phyloP scores from a whole-genome alignment of 2,113 vertebrate genomes.

The Tympanuchus pallidicinctus region DNA sequence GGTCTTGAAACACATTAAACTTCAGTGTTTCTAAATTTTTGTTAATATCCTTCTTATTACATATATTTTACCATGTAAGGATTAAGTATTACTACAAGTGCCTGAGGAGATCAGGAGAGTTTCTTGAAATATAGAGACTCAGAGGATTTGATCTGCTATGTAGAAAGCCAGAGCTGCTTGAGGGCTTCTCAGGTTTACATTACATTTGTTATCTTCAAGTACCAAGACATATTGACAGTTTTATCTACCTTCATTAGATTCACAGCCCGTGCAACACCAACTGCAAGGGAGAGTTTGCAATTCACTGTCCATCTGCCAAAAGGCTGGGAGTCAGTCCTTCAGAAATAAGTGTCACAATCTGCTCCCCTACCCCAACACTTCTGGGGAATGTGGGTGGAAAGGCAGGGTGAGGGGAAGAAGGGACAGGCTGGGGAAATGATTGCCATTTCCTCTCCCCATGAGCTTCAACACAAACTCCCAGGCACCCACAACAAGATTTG shows the following conservation, averaged over 20 bases:
- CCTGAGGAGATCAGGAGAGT: slow-evolving; percentile 8
- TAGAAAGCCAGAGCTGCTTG: neutral
- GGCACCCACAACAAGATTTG: neutral
- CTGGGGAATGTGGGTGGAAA: neutral
- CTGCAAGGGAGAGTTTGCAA: neutral
- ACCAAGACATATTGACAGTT: slow-evolving; percentile 54
- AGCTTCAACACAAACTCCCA: neutral
- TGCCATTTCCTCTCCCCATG: neutral
- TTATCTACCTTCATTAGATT: slow-evolving; percentile 46
- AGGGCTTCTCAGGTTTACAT: slow-evolving; percentile 21
- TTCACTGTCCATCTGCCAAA: slow-evolving; percentile 22
- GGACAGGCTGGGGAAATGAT: neutral
- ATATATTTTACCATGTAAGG: neutral
- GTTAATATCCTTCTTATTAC: neutral
- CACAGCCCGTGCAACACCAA: neutral
- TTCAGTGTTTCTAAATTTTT: slow-evolving; percentile 4
- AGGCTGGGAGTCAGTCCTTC: neutral
- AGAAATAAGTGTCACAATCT: fast-evolving
- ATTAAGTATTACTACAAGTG: neutral
- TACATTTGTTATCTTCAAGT: slow-evolving; percentile 49
- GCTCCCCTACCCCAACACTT: neutral
- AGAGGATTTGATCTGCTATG: neutral
- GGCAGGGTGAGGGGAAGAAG: fast-evolving
- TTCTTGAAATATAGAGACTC: neutral
- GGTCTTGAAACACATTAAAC: neutral